Conservation (phyloP, 2,113 vertebrate species). For the Crotophaga sulcirostris region DNA sequence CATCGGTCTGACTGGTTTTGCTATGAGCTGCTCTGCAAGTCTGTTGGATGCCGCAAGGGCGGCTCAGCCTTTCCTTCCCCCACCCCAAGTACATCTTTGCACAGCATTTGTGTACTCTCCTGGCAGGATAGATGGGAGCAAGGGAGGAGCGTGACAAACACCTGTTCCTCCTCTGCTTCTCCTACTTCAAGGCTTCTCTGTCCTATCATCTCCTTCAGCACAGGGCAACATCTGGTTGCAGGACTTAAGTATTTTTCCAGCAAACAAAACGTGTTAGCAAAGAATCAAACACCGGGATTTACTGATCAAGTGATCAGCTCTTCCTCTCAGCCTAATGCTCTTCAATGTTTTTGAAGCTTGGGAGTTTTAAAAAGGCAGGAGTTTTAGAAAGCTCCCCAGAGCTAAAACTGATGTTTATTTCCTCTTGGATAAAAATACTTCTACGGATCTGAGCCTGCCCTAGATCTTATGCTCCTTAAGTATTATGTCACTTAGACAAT, state of each 20-base stretch:
- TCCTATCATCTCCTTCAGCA: neutral
- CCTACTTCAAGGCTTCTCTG: neutral
- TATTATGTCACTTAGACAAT: neutral
- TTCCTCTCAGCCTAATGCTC: constrained; percentile 30
- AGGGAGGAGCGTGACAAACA: neutral
- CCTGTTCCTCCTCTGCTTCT: neutral
- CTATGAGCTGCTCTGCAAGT: neutral
- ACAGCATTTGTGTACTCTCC: neutral
- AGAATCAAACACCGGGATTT: constrained; percentile 37
- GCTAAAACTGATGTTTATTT: neutral
- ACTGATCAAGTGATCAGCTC: constrained; percentile 29
- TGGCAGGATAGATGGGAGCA: neutral
- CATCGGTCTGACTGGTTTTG: neutral
- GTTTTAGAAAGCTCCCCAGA: neutral
- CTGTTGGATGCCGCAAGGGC: neutral
- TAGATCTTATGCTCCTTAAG: neutral
- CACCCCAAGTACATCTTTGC: neutral
- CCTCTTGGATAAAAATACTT: constrained; percentile 28
- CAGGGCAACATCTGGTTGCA: constrained; percentile 19
- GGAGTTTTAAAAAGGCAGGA: constrained; percentile 12
- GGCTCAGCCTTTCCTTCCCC: neutral
- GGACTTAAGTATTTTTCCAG: neutral
- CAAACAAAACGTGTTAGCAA: neutral
- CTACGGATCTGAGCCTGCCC: neutral
- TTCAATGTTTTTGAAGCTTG: neutral